Evolutionary conservation across 2,888 invertebrate species (phyloP).

Genomic region (Andrena chrysosceles): DNA sequence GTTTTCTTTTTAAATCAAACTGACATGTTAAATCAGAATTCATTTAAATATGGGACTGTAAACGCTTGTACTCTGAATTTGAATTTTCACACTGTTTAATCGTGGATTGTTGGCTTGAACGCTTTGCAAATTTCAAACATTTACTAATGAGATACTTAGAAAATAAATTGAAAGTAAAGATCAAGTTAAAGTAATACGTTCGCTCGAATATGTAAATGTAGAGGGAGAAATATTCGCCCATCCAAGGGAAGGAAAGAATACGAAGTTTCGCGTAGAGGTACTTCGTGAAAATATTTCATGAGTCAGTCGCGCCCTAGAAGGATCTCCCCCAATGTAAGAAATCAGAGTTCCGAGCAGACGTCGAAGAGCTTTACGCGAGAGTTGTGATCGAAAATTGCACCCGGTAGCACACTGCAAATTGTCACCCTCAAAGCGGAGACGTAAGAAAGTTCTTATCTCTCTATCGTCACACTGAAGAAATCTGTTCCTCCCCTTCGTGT

Average conservation of each 20-base stretch:
- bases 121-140: too few relatives aligned
- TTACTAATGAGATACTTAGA: too few relatives aligned
- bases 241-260: neutral
- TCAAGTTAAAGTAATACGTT: constrained; percentile 7
- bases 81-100: too few relatives aligned
- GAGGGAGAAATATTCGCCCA: neutral
- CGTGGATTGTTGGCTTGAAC: too few relatives aligned
- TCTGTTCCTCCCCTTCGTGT: neutral
- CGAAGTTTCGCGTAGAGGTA: constrained; percentile 23
- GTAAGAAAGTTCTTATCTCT: constrained; percentile 23
- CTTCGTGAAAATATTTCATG: constrained; percentile 45
- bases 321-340: constrained; percentile 39
- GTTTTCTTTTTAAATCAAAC: too few relatives aligned
- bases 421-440: constrained; percentile 36
- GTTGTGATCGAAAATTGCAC: constrained; percentile 58
- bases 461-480: neutral
- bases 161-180: too few relatives aligned
- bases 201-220: neutral
- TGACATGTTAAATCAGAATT: too few relatives aligned
- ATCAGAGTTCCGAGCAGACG: constrained; percentile 55
- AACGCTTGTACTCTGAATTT: too few relatives aligned
- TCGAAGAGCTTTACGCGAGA: constrained; percentile 49
- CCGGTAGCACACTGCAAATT: constrained; percentile 17
- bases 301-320: constrained; percentile 19
- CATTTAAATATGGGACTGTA: too few relatives aligned